phyloP scores from a whole-genome alignment of 2,113 vertebrate species.

The Etheostoma cragini region DNA sequence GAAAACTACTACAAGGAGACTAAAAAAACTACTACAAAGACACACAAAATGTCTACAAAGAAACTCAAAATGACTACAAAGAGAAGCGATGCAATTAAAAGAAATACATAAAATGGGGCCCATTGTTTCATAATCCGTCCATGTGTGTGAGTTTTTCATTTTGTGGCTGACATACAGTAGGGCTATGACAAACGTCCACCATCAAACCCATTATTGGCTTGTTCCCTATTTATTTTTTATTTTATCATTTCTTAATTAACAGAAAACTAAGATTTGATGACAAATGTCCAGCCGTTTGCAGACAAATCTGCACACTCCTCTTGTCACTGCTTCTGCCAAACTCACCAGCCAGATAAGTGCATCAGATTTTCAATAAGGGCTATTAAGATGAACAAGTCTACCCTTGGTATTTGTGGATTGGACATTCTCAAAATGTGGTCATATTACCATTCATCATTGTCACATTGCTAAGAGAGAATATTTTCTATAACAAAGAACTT shows the following conservation, averaged over 20 bases:
- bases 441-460: neutral
- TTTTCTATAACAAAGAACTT: neutral
- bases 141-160: neutral
- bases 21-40: neutral
- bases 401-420: neutral
- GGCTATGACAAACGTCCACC: neutral
- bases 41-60: no score
- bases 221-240: neutral
- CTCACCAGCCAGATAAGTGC: slow-evolving; percentile 2
- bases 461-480: neutral
- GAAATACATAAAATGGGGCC: no score
- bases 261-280: neutral
- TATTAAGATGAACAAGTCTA: neutral
- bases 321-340: slow-evolving; percentile 14
- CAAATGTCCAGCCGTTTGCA: neutral
- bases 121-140: neutral
- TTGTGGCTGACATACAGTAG: slow-evolving; percentile 9
- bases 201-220: neutral
- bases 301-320: neutral
- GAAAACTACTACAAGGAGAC: neutral
- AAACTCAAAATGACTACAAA: no score
- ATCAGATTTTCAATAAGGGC: slow-evolving; percentile 9
- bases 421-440: neutral
- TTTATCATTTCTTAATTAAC: neutral
- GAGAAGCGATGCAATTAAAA: no score